A percentile compares a stretch with the other conserved stretches of the same genome.
These are phyloP conservation scores for Paracentrotus lividus DNA, from an alignment of 53 echinoderm and acorn worm genomes.

Conservation along the genomic window DNA sequence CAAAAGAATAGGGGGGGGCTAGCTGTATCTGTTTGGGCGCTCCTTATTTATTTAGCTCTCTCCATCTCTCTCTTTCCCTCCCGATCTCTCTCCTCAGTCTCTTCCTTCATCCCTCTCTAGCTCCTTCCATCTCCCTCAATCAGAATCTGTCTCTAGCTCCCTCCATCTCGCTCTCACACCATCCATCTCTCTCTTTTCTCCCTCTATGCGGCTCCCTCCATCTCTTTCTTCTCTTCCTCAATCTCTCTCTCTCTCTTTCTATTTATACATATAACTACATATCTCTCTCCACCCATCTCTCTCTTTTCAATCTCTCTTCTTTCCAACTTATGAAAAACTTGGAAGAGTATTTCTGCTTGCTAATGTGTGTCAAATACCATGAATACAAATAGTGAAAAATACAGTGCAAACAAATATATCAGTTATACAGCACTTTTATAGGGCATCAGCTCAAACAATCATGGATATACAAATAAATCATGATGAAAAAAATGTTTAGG, in stretches of 20 bases:
- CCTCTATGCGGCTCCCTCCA: too few relatives aligned
- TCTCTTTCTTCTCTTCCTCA: background rate
- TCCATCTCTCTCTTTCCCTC: too few relatives aligned
- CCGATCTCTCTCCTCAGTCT: too few relatives aligned
- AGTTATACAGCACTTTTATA: background rate
- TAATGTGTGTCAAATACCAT: too few relatives aligned
- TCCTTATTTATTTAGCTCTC: too few relatives aligned
- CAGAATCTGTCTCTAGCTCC: background rate
- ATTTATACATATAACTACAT: too few relatives aligned
- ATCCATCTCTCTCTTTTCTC: background rate
- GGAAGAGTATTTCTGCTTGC: background rate
- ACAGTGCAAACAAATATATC: background rate
- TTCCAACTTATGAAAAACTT: background rate
- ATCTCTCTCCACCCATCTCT: background rate
- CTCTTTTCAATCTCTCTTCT: background rate
- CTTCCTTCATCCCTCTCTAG: too few relatives aligned
- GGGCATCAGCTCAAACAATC: background rate
- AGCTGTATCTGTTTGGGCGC: too few relatives aligned
- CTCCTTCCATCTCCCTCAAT: background rate
- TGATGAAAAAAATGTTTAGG: background rate
- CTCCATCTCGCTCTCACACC: background rate
- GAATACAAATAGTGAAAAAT: background rate
- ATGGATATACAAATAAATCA: background rate
- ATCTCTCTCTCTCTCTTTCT: background rate
- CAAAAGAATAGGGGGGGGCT: too few relatives aligned